Evolutionary conservation across 2,888 invertebrate genomes (phyloP).

Genomic region (Eupeodes latifasciatus): DNA sequence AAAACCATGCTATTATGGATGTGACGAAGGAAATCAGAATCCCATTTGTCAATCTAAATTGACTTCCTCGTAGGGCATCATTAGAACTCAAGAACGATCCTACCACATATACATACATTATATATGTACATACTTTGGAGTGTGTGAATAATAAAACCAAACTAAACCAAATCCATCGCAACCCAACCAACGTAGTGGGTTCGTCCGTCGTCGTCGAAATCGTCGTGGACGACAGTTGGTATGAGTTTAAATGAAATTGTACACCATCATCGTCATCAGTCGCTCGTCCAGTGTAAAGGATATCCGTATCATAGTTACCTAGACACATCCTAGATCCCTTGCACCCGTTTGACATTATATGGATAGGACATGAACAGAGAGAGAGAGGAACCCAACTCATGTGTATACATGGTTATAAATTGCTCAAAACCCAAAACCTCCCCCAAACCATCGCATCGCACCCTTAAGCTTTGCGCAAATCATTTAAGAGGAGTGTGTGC

Average conservation of each 20-base stretch:
- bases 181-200: background rate
- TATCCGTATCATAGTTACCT: slow-evolving; percentile 70
- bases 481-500: slow-evolving; percentile 35
- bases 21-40: slow-evolving; percentile 58
- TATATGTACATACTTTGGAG: slow-evolving; percentile 3
- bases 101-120: background rate
- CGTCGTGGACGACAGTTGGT: slow-evolving; percentile 26
- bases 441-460: background rate
- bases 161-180: background rate
- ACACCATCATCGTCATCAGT: slow-evolving; percentile 48
- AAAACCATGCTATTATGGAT: slow-evolving; percentile 39
- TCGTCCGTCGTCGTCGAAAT: too few relatives aligned
- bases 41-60: slow-evolving; percentile 66
- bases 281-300: slow-evolving; percentile 51
- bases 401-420: slow-evolving; percentile 66
- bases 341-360: background rate
- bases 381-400: slow-evolving; percentile 6
- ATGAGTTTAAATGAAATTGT: slow-evolving; percentile 53
- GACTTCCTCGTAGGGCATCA: slow-evolving; percentile 47
- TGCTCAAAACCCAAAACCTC: slow-evolving; percentile 53
- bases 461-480: slow-evolving; percentile 38
- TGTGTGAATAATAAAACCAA: background rate
- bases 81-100: slow-evolving; percentile 36
- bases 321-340: slow-evolving; percentile 50
- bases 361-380: background rate